Evolutionary conservation across 1,140 invertebrate genomes (phyloP).

Genomic region (Drosophila nannoptera): DNA sequence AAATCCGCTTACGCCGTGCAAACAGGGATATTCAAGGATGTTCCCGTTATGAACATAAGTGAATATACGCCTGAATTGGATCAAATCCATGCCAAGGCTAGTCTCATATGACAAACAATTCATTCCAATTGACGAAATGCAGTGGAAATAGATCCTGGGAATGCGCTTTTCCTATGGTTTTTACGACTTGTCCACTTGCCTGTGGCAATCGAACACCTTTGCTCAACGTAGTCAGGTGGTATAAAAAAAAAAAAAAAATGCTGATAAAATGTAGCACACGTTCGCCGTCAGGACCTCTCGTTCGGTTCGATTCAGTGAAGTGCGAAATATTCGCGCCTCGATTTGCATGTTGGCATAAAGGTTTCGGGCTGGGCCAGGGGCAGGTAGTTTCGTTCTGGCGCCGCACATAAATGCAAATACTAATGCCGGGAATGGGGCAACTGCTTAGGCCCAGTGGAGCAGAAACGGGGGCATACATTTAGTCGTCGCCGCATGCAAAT

Average conservation of each 20-base stretch:
- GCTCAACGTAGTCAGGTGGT: neutral
- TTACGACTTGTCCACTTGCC: slow-evolving; percentile 19
- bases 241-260: neutral
- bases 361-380: slow-evolving; percentile 6
- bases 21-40: neutral
- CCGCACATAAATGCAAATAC: slow-evolving; percentile 75
- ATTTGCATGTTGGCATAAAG: slow-evolving; percentile 63
- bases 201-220: slow-evolving; percentile 34
- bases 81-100: too few relatives aligned
- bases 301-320: slow-evolving; percentile 52
- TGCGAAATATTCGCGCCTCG: slow-evolving; percentile 72
- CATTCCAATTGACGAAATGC: neutral
- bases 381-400: slow-evolving; percentile 44
- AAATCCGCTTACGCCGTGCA: slow-evolving; percentile 25
- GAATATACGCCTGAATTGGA: too few relatives aligned
- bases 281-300: slow-evolving; percentile 21
- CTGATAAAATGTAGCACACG: slow-evolving; percentile 9
- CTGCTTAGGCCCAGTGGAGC: slow-evolving; percentile 29
- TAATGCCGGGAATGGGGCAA: slow-evolving; percentile 35
- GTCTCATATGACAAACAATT: neutral
- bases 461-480: slow-evolving; percentile 73
- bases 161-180: neutral
- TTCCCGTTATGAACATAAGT: neutral
- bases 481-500: slow-evolving; percentile 71
- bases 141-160: neutral